Base-by-base conservation (phyloP, 2,888 invertebrate genomes). In the Osmoderma eremita region DNA sequence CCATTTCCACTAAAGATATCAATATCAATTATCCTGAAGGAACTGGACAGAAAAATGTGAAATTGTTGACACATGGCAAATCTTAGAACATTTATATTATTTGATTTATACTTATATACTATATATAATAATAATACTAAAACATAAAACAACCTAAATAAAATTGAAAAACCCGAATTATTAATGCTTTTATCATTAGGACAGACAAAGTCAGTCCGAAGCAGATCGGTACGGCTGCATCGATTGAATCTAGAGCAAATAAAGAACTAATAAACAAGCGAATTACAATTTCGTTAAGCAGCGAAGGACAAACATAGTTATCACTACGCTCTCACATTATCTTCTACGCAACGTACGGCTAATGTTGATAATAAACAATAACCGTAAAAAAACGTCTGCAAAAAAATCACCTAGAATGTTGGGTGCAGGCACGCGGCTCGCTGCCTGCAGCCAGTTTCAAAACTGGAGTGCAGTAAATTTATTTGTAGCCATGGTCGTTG, bases 381-480 rank as follows among this genome's bases (percentile, higher is more conserved):
- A 58, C 42, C 24, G 24, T 45, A 42, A 58, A 38, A 41, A 38
- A 54, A 38, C 8, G 6, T n/a, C 20, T 4, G 10, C 5, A 53
- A 17, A 48, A 51, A 53, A 53, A 53, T 17, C 24, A 54, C 3
- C 42, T 56, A 56, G 58, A 58, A 58, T 58, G 65, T 51, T 63
- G 39, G 63, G 63, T 53, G 53, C 65, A 56, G 65, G 15, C 58
- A 42, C 42, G 49, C 24, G 54, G 15, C 42, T 17, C 15, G 24
- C 30, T 22, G 56, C 65, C 65, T 20, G 58, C 39, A 56, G 65
- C 45, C 39, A 58, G 41, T 58, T 56, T 58, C 58, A 56, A 50
- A 65, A 65, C 50, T 24, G 18, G 36, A 45, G 39, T 39, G 56
- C 42, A 53, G 65, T 49, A 65, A 58, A 65, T 65, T 65, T 65